Conservation (phyloP, 2,888 invertebrate species). For the Agrochola macilenta region DNA sequence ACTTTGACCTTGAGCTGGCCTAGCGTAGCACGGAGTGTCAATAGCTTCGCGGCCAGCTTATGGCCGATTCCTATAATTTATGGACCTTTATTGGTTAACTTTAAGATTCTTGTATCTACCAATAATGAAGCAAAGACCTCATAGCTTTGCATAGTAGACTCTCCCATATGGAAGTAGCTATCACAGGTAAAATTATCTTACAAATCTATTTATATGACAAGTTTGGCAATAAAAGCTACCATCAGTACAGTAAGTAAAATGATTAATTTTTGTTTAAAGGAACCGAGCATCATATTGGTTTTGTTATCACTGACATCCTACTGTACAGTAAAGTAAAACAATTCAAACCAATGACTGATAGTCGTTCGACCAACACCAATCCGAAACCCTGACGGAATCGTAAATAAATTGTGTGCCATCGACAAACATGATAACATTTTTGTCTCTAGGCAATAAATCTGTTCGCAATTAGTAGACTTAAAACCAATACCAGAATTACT, state of each 20-base stretch:
- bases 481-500: conserved; percentile 20
- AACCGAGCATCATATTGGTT: not conserved
- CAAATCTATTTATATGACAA: too few relatives aligned
- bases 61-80: too few relatives aligned
- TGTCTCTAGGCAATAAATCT: conserved; percentile 33
- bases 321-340: not conserved
- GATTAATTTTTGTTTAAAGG: too few relatives aligned
- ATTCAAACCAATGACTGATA: conserved; percentile 6
- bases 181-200: too few relatives aligned
- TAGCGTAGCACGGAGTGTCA: not conserved
- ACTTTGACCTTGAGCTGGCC: not conserved
- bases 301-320: too few relatives aligned
- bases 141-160: too few relatives aligned
- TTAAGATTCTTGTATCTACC: too few relatives aligned
- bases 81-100: too few relatives aligned
- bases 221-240: too few relatives aligned
- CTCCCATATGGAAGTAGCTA: too few relatives aligned
- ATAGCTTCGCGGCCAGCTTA: not conserved
- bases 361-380: not conserved
- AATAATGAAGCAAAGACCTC: too few relatives aligned
- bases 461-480: conserved; percentile 13
- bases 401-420: conserved; percentile 15
- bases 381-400: conserved; percentile 5
- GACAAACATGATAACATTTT: conserved; percentile 32
- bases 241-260: too few relatives aligned